Conservation (phyloP, 2,113 vertebrate species). For the Loxodonta africana region DNA sequence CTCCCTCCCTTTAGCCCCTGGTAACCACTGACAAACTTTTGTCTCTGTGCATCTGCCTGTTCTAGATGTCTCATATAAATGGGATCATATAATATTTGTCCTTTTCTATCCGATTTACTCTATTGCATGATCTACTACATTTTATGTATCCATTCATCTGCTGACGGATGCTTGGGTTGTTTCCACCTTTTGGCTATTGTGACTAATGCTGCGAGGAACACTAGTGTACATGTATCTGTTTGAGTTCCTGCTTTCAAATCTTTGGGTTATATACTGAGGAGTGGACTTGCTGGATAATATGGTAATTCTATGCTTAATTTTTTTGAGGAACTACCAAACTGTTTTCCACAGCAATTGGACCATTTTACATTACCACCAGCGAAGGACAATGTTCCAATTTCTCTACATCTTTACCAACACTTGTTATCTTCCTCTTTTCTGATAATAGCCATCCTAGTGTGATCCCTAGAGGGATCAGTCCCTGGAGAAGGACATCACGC, state of each 20-base stretch:
- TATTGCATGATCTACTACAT: not conserved
- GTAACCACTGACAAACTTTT: not conserved
- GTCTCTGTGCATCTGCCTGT: not conserved
- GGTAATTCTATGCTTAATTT: not conserved
- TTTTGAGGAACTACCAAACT: not conserved
- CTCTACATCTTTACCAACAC: not conserved
- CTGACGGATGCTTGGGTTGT: not conserved
- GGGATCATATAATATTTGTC: not conserved
- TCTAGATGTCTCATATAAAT: not conserved
- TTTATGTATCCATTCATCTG: not conserved
- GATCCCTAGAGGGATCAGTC: too few relatives aligned
- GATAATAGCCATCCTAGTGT: not conserved
- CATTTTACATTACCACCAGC: too few relatives aligned
- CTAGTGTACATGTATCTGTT: not conserved
- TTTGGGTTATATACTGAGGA: not conserved
- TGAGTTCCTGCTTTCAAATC: not conserved
- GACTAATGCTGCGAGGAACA: not conserved
- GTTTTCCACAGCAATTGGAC: not conserved
- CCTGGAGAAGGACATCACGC: too few relatives aligned
- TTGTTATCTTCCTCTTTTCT: not conserved
- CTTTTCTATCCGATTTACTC: not conserved
- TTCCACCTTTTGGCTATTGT: not conserved
- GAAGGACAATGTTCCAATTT: too few relatives aligned
- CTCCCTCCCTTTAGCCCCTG: not conserved
- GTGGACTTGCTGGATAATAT: not conserved